Evolutionary conservation across 2,797 vertebrate species (phyloP), one percentile per base, ranked within the genome.

Genomic region (Sitta carolinensis): DNA sequence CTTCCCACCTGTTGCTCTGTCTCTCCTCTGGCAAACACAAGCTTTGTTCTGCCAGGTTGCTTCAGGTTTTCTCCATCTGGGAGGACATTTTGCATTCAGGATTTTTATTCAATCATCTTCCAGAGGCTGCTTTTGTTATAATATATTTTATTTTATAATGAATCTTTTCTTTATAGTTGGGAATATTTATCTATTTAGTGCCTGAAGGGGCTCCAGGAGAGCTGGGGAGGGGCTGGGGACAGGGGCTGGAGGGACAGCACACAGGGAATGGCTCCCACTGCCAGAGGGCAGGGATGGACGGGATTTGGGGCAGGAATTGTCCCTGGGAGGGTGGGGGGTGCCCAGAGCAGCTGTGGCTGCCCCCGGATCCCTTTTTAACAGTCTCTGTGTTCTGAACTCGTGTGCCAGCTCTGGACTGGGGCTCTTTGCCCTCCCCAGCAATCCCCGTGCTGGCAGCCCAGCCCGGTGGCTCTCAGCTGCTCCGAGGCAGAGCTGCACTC

Each of bases 391-490:
- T 29, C 80, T 80, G 68, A 47, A 8, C 36, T 67, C 8, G 0
- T 69, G 58, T 80, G 9, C 54, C 67, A 47, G 22, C 36, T 50
- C 64, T 21, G 6, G 42, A 5, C 16, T 48, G 22, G 36, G 5
- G 47, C 66, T 34, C 55, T 50, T 47, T 50, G 47, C 43, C 54
- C 38, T 30, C 75, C 45, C 70, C 27, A 25, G 2, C 62, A 10
- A 0, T 1, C 16, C 4, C 59, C 15, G 8, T 51, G 61, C 68
- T n/a, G 21, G 72, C 9, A 58, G 48, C 27, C 34, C 8, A 3
- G 12, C 16, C 23, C 17, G 2, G 14, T 7, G n/a, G 30, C 43
- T 57, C n/a, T 47, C 3, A 2, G 52, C 0, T 22, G 18, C 15
- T 16, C 3, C 1, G 20, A 3, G 2, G 16, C 26, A 45, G 13